Evolutionary conservation across 2,888 invertebrate genomes (phyloP).

Genomic region (Agelastica alni): DNA sequence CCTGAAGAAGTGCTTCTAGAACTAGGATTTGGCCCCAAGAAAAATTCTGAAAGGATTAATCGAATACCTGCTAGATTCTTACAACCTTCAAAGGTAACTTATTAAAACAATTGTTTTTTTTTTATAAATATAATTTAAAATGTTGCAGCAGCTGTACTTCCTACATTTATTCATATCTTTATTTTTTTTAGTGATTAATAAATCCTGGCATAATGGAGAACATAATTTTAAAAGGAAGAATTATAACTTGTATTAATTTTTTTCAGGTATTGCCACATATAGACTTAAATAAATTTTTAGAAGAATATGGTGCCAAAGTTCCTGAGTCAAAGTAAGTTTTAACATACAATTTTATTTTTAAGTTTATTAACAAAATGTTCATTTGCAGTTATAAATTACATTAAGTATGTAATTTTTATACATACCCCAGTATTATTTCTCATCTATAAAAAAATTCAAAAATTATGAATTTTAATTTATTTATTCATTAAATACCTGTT

Average conservation of each 20-base stretch:
- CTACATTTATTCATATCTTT: too few relatives aligned
- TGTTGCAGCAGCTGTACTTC: too few relatives aligned
- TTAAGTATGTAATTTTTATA: too few relatives aligned
- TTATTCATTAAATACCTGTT: not conserved
- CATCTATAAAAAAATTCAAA: too few relatives aligned
- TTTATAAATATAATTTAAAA: not conserved
- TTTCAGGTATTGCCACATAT: conserved; percentile 51
- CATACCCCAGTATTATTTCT: too few relatives aligned
- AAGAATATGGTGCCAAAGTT: conserved; percentile 49
- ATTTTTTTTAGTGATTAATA: too few relatives aligned
- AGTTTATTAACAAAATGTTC: too few relatives aligned
- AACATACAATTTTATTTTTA: too few relatives aligned
- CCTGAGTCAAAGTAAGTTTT: conserved; percentile 35
- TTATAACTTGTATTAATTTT: conserved; percentile 25
- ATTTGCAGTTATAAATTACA: too few relatives aligned
- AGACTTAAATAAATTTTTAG: conserved; percentile 53
- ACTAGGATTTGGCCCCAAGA: conserved; percentile 77
- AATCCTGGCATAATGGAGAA: too few relatives aligned
- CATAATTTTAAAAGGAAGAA: too few relatives aligned
- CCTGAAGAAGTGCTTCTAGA: conserved; percentile 86
- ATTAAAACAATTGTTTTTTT: not conserved
- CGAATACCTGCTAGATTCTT: conserved; percentile 84
- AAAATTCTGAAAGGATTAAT: conserved; percentile 69
- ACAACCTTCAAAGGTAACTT: conserved; percentile 72
- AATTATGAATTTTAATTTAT: too few relatives aligned